Evolutionary conservation across 2,888 invertebrate species (phyloP).

Genomic region (Nephrocerus scutellatus): DNA sequence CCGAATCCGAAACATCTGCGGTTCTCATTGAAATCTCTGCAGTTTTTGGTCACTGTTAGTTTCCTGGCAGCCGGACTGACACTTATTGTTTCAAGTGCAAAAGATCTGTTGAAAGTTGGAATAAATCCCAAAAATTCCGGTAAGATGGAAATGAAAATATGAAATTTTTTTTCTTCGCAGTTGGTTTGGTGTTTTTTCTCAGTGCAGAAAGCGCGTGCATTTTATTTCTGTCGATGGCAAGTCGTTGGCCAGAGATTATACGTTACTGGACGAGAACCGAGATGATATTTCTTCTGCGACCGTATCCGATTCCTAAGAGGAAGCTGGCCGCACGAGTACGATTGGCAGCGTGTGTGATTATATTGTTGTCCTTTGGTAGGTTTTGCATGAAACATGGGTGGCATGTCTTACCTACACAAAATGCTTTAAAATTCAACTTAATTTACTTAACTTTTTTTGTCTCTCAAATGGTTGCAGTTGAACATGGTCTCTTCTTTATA

Average conservation of each 20-base stretch:
- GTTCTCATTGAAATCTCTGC: constrained; percentile 33
- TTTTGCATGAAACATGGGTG: too few species aligned
- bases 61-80: constrained; percentile 28
- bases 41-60: constrained; percentile 26
- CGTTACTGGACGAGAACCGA: constrained; percentile 40
- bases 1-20: constrained; percentile 38
- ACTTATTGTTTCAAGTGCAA: constrained; percentile 25
- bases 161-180: constrained; percentile 23
- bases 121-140: constrained; percentile 41
- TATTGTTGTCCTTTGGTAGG: constrained; percentile 32
- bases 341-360: constrained; percentile 29
- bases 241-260: constrained; percentile 39
- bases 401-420: neutral
- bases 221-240: constrained; percentile 36
- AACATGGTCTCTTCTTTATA: constrained; percentile 33
- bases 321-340: constrained; percentile 32
- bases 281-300: constrained; percentile 33
- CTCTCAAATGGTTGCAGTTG: constrained; percentile 26
- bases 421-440: neutral
- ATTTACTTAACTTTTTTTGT: neutral
- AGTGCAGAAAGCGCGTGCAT: constrained; percentile 33
- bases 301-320: constrained; percentile 32
- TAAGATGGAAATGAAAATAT: constrained; percentile 19
- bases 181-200: constrained; percentile 37
- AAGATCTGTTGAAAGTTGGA: constrained; percentile 31